Evolutionary conservation across 2,797 vertebrate species (phyloP).

Genomic region (Sebastes diaconus): DNA sequence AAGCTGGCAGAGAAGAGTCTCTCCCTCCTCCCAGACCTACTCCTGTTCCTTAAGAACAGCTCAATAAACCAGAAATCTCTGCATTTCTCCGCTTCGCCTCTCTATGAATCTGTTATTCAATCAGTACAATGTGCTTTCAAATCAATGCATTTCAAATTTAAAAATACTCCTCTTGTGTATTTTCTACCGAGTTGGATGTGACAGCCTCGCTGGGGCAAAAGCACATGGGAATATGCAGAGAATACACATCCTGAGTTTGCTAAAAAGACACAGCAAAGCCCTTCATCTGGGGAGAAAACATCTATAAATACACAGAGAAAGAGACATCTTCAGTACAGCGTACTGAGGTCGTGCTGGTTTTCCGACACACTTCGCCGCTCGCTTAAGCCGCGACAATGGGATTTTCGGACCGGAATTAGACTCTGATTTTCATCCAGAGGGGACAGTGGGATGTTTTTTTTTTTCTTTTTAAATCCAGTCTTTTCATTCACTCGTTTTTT

Average conservation of each 20-base stretch:
- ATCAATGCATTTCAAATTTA: neutral
- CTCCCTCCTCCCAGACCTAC: neutral
- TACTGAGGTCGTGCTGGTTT: constrained; percentile 39
- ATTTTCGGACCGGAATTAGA: constrained; percentile 42
- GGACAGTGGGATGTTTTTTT: constrained; percentile 8
- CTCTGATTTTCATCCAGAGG: constrained; percentile 12
- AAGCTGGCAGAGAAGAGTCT: constrained; percentile 33
- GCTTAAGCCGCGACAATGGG: constrained; percentile 22
- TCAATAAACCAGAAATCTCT: constrained; percentile 8
- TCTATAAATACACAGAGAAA: constrained; percentile 25
- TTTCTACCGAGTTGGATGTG: constrained; percentile 11
- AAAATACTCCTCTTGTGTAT: constrained; percentile 14
- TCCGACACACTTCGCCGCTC: constrained; percentile 16
- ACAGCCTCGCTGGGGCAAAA: neutral
- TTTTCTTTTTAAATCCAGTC: neutral
- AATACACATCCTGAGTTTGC: constrained; percentile 15
- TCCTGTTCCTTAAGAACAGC: constrained; percentile 7
- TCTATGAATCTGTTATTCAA: neutral
- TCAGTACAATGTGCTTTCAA: neutral
- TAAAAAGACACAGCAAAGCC: constrained; percentile 14
- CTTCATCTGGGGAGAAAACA: constrained; percentile 15
- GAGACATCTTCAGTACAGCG: constrained; percentile 32
- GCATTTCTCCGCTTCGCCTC: neutral
- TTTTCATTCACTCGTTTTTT: neutral
- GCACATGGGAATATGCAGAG: constrained; percentile 22